Percentiles rank a stretch among this genome's conserved stretches.
Conservation (phyloP, 2,113 vertebrate species). For the Nycticorax nycticorax region DNA sequence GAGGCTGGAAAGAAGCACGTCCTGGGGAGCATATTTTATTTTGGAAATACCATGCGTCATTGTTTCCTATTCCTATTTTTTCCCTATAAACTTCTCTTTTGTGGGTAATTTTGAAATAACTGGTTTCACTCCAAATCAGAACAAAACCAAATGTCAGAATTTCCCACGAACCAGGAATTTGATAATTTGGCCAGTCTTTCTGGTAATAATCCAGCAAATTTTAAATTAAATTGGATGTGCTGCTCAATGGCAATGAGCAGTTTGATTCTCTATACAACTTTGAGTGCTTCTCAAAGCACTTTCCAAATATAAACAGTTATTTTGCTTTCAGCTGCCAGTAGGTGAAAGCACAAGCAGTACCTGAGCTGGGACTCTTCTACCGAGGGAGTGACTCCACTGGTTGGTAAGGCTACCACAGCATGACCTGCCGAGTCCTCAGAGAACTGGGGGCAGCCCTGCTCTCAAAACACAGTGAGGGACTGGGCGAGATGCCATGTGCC, state of each 20-base stretch:
- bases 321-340: neutral
- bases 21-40: neutral
- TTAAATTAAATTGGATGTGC: neutral
- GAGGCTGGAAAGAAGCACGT: neutral
- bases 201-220: slow-evolving; percentile 15
- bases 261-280: neutral
- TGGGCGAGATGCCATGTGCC: neutral
- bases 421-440: neutral
- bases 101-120: slow-evolving; percentile 39
- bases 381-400: neutral
- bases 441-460: neutral
- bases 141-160: slow-evolving; percentile 50
- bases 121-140: slow-evolving; percentile 18
- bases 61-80: slow-evolving; percentile 60
- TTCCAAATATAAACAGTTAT: neutral
- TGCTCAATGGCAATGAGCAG: neutral
- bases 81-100: slow-evolving; percentile 34
- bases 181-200: slow-evolving; percentile 22
- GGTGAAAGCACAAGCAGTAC: neutral
- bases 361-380: neutral
- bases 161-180: slow-evolving; percentile 51
- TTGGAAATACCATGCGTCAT: slow-evolving; percentile 49
- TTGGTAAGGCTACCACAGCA: neutral
- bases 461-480: neutral
- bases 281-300: neutral